Evolutionary conservation across 2,797 vertebrate genomes (phyloP).

Genomic region (Austrolebias charrua): DNA sequence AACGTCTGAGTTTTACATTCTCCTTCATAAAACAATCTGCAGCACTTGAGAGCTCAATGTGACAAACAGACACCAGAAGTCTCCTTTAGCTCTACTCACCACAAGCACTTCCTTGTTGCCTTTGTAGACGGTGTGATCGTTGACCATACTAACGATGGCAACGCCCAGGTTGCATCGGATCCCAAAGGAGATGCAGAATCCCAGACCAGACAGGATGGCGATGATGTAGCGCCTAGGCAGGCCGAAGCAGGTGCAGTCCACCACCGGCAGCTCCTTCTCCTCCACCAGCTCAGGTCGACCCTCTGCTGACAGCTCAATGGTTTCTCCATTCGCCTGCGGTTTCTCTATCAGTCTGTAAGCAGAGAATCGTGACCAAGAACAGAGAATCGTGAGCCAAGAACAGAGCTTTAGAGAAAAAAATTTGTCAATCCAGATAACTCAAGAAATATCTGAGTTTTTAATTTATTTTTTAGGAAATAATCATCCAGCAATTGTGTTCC

Average conservation of each 20-base stretch:
- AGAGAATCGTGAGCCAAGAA: background rate
- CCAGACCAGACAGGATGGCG: slow-evolving; percentile 90
- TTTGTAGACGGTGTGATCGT: slow-evolving; percentile 87
- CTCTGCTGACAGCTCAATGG: slow-evolving; percentile 87
- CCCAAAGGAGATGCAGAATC: slow-evolving; percentile 96
- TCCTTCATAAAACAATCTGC: too few relatives aligned
- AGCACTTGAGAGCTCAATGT: too few relatives aligned
- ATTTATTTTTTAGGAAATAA: too few relatives aligned
- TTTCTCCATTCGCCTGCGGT: slow-evolving; percentile 86
- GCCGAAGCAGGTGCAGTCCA: slow-evolving; percentile 94
- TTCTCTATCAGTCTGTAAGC: slow-evolving; percentile 86
- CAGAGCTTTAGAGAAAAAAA: background rate
- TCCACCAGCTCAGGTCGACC: slow-evolving; percentile 85
- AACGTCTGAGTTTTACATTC: background rate
- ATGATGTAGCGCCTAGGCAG: slow-evolving; percentile 92
- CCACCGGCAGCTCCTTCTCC: slow-evolving; percentile 82
- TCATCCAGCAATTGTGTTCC: too few relatives aligned
- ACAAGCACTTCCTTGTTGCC: slow-evolving; percentile 87
- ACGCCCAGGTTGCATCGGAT: slow-evolving; percentile 95
- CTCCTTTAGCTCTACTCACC: slow-evolving; percentile 72
- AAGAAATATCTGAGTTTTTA: background rate
- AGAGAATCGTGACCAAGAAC: background rate
- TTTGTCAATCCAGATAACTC: background rate
- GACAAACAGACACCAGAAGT: background rate
- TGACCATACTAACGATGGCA: slow-evolving; percentile 96